Percentiles rank a stretch among this genome's conserved stretches.
Conservation (phyloP, 1,140 invertebrate genomes). For the Acromyrmex charruanus region DNA sequence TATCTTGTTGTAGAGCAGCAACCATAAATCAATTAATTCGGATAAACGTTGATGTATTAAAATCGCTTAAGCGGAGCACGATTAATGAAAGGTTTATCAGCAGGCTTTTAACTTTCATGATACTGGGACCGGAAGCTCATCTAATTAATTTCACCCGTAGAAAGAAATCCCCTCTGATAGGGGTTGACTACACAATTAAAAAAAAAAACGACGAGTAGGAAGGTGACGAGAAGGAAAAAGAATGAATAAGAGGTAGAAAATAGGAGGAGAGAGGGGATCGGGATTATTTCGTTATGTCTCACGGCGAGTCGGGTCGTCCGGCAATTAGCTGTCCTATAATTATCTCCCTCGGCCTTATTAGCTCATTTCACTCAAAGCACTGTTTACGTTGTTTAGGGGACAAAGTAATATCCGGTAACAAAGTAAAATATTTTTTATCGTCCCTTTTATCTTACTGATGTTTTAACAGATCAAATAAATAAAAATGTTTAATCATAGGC, state of each 20-base stretch:
- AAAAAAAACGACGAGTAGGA: slow-evolving; percentile 41
- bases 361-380: slow-evolving; percentile 65
- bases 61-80: slow-evolving; percentile 44
- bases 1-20: neutral
- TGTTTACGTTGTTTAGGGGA: slow-evolving; percentile 59
- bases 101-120: slow-evolving; percentile 65
- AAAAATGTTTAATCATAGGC: slow-evolving; percentile 23
- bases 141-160: slow-evolving; percentile 72
- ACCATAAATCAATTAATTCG: slow-evolving; percentile 47
- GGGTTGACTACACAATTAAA: slow-evolving; percentile 69
- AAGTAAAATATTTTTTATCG: slow-evolving; percentile 71
- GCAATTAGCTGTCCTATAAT: slow-evolving; percentile 81
- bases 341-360: slow-evolving; percentile 75
- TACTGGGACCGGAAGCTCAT: slow-evolving; percentile 65
- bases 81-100: slow-evolving; percentile 68
- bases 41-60: slow-evolving; percentile 25
- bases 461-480: neutral
- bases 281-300: slow-evolving; percentile 77
- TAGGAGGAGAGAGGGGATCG: slow-evolving; percentile 14
- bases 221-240: slow-evolving; percentile 56
- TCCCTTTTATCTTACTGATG: slow-evolving; percentile 26
- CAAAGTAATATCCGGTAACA: slow-evolving; percentile 66
- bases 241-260: slow-evolving; percentile 32
- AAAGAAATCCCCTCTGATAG: slow-evolving; percentile 69
- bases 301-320: slow-evolving; percentile 71